Conservation (phyloP, 2,797 vertebrate genomes). For the Cryptoblepharus egeriae region DNA sequence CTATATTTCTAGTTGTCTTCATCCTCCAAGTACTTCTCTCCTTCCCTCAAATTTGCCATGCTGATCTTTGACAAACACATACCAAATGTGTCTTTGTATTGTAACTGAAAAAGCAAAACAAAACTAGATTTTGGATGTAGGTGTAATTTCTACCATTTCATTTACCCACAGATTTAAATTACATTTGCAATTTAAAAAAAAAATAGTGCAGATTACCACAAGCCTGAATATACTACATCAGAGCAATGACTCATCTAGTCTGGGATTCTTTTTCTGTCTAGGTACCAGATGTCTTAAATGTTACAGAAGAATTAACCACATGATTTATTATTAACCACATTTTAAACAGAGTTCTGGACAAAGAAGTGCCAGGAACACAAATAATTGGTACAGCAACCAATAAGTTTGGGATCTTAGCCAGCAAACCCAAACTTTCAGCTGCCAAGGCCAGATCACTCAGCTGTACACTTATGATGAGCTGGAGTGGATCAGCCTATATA, state of each 20-base stretch:
- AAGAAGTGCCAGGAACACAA: background rate
- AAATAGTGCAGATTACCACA: background rate
- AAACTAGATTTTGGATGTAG: background rate
- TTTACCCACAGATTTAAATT: background rate
- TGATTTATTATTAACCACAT: background rate
- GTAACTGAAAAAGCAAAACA: no score
- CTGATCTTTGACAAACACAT: background rate
- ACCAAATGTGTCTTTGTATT: background rate
- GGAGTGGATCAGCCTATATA: no score
- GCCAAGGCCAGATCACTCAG: no score
- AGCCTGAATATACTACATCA: background rate
- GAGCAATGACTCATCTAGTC: background rate
- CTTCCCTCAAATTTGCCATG: no score
- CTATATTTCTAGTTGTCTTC: background rate
- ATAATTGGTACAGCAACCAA: background rate
- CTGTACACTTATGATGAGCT: no score
- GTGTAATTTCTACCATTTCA: background rate
- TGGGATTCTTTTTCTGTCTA: background rate
- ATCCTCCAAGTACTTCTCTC: no score
- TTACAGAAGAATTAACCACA: background rate
- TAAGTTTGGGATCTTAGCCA: no score
- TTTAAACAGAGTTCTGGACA: conserved; percentile 1
- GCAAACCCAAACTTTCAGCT: no score
- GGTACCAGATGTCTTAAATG: background rate
- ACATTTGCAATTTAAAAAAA: background rate